Base-by-base conservation (phyloP, 2,797 vertebrate species). In the Chiroxiphia lanceolata region DNA sequence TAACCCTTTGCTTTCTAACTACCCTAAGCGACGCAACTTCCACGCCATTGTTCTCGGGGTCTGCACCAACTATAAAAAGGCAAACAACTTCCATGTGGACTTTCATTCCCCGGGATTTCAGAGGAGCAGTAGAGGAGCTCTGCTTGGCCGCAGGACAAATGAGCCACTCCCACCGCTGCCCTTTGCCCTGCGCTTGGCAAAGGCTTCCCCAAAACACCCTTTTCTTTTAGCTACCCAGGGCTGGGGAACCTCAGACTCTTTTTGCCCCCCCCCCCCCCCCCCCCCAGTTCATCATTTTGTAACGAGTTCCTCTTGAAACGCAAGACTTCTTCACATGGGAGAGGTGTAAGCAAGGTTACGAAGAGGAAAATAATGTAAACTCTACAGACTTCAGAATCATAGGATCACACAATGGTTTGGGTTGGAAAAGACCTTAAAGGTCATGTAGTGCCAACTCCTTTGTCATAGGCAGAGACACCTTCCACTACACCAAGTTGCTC, bases 81-180 rank as follows among this genome's bases (percentile, higher is more conserved):
- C 22, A 26, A 78, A 50, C 29, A 64, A 23, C 34, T 61, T 78
- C 36, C 61, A 48, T 26, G n/a, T 5, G 2, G 26, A 22, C 34
- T 80, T 68, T 27, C 23, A 10, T 9, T 36, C 12, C 51, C 19
- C 15, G 6, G 33, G 23, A 33, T 20, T 50, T 64, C 23, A 10
- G 22, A 54, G 8, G 9, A 40, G 16, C 17, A 34, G 69, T 1
- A 25, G 34, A 65, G 38, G 44, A 81, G 40, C 16, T n/a, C 38
- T 69, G 72, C 38, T 71, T 19, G 36, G 34, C 8, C 21, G 27
- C 15, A 5, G n/a, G 42, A 59, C 0, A 1, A 36, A 29, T 2
- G 3, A 65, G 51, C 15, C 53, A 26, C 8, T 7, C 11, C 27
- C 3, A 2, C 31, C 1, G 0, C 36, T 31, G 42, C 50, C 44